Evolutionary conservation across 2,797 vertebrate genomes (phyloP).

Genomic region (Etheostoma perlongum): DNA sequence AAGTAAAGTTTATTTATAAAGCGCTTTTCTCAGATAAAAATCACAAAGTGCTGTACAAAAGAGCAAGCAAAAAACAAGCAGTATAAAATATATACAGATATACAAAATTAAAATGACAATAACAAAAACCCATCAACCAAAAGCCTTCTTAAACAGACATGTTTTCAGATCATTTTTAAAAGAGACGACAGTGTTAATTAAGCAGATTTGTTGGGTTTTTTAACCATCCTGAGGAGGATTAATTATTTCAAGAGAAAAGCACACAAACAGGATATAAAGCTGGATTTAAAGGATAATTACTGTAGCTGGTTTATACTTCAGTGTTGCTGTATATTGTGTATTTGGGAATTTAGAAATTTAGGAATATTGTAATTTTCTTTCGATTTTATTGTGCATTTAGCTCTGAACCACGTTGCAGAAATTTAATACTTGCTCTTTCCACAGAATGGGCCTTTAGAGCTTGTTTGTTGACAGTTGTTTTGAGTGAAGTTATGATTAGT

Average conservation of each 20-base stretch:
- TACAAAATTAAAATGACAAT: too few relatives aligned
- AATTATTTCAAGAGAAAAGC: constrained; percentile 31
- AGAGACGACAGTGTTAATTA: too few relatives aligned
- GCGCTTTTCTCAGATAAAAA: too few relatives aligned
- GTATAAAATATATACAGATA: too few relatives aligned
- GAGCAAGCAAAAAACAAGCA: too few relatives aligned
- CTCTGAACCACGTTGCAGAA: constrained; percentile 16
- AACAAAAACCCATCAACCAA: too few relatives aligned
- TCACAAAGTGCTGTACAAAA: too few relatives aligned
- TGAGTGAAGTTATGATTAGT: not conserved
- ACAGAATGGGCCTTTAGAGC: constrained; percentile 15
- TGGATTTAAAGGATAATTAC: constrained; percentile 20
- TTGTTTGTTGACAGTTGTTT: constrained; percentile 22
- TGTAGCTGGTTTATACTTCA: constrained; percentile 9
- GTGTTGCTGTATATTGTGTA: not conserved
- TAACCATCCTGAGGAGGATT: constrained; percentile 8
- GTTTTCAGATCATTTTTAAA: too few relatives aligned
- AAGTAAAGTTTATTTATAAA: too few relatives aligned
- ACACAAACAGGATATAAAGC: constrained; percentile 21
- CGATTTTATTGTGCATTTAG: constrained; percentile 28
- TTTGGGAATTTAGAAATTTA: constrained; percentile 13
- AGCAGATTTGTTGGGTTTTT: constrained; percentile 7
- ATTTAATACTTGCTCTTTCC: constrained; percentile 22
- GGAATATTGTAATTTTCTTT: constrained; percentile 16
- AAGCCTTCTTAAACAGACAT: too few relatives aligned